Conservation (phyloP, 2,113 vertebrate genomes). For the Pelmatolapia mariae region DNA sequence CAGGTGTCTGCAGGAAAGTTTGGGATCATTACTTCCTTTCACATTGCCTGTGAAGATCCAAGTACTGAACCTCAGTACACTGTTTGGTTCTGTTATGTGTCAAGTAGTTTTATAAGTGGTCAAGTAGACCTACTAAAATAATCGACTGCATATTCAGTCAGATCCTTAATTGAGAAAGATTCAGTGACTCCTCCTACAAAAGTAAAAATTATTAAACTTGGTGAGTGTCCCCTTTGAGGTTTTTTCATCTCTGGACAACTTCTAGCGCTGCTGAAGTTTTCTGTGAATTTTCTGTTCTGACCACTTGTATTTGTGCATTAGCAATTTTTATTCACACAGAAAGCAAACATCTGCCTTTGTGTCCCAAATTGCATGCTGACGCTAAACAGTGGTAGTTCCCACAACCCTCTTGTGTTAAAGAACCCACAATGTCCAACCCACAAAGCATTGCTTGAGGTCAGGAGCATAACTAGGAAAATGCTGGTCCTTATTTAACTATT, state of each 20-base stretch:
- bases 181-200: background rate
- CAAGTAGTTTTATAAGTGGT: background rate
- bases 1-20: conserved; percentile 7
- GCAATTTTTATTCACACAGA: background rate
- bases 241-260: background rate
- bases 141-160: background rate
- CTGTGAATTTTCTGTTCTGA: background rate
- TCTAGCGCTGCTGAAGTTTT: background rate
- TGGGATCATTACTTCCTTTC: background rate
- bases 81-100: background rate
- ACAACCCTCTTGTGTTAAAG: background rate
- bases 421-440: background rate
- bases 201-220: background rate
- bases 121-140: background rate
- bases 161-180: background rate
- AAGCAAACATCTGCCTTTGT: background rate
- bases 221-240: fast-evolving
- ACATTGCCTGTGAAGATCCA: background rate
- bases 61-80: background rate
- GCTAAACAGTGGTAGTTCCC: fast-evolving
- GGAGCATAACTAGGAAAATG: background rate
- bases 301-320: background rate
- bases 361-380: background rate
- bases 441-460: background rate
- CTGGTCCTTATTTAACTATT: background rate